Base-by-base conservation (phyloP, 1,140 invertebrate genomes). In the Delia radicum region DNA sequence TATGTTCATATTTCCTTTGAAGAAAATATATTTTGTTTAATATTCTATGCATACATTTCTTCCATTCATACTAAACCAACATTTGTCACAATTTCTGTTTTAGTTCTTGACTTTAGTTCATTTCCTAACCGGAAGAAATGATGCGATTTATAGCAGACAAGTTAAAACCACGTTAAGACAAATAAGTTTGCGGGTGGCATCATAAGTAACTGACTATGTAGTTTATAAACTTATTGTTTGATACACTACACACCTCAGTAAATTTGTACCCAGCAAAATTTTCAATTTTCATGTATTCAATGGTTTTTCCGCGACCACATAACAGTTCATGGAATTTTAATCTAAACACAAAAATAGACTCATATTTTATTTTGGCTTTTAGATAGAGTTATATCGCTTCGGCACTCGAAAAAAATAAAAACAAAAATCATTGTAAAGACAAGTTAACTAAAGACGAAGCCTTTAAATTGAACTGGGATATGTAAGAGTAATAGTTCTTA, bases 151-250 rank as follows among this genome's bases (percentile, higher is more conserved):
- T 18, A 55, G 63, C 63, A 33, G 63, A 67, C 63, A 67, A 67
- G 63, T 67, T 67, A 29, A 29, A 67, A 33, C 63, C 63, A 67
- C 63, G 63, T 67, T 67, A 67, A 67, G 63, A 67, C 63, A 67
- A 67, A 67, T 67, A 33, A 33, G 26, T 67, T 55, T 55, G 48
- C 48, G 48, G 48, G 18, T 55, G 48, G 48, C 48, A 55, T 55
- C 24, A 55, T 55, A 21, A 18, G 48, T 18, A 55, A 55, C 18
- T 2, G n/a, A 48, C n/a, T n/a, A n/a, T n/a, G n/a, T n/a, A 55
- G 5, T 55, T 21, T 55, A 8, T 55, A 21, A 42, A 21, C 48
- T 24, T 55, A 55, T 55, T 18, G 18, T 42, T 42, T 18, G 18
- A 15, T 55, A 15, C 21, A 21, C 18, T 15, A 42, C 6, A 10